Conservation (phyloP, 2,888 invertebrate genomes). For the Malachius bipustulatus region DNA sequence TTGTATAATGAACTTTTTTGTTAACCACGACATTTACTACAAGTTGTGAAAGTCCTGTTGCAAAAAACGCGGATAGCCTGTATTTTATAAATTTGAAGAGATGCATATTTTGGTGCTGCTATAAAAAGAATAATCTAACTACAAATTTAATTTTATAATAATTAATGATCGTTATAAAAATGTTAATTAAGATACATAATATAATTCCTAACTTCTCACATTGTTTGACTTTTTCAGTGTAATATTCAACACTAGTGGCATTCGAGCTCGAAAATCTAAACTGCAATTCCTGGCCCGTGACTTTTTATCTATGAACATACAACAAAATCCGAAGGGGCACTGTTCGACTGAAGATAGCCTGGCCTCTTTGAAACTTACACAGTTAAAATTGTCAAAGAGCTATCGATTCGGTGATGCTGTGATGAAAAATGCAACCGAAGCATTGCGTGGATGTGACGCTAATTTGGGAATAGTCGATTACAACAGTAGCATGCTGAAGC, state of each 20-base stretch:
- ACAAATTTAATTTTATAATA: too few relatives aligned
- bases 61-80: too few relatives aligned
- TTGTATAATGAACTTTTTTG: too few relatives aligned
- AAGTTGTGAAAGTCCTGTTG: too few relatives aligned
- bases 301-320: slow-evolving; percentile 72
- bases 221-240: slow-evolving; percentile 52
- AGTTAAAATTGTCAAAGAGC: slow-evolving; percentile 72
- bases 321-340: slow-evolving; percentile 54
- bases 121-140: too few relatives aligned
- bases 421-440: slow-evolving; percentile 35
- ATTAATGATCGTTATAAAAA: too few relatives aligned
- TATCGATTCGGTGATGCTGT: slow-evolving; percentile 68
- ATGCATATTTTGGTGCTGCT: too few relatives aligned
- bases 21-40: too few relatives aligned
- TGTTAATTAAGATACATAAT: too few relatives aligned
- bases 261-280: slow-evolving; percentile 66
- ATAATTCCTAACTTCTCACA: too few relatives aligned
- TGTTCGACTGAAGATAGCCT: slow-evolving; percentile 80
- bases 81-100: too few relatives aligned
- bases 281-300: slow-evolving; percentile 64
- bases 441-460: too few relatives aligned
- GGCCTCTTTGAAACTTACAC: slow-evolving; percentile 76
- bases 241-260: slow-evolving; percentile 77
- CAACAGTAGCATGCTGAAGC: slow-evolving; percentile 42
- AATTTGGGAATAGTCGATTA: slow-evolving; percentile 41